phyloP scores from a whole-genome alignment of 2,797 vertebrate species.

The Mormyrus hasselquistii region DNA sequence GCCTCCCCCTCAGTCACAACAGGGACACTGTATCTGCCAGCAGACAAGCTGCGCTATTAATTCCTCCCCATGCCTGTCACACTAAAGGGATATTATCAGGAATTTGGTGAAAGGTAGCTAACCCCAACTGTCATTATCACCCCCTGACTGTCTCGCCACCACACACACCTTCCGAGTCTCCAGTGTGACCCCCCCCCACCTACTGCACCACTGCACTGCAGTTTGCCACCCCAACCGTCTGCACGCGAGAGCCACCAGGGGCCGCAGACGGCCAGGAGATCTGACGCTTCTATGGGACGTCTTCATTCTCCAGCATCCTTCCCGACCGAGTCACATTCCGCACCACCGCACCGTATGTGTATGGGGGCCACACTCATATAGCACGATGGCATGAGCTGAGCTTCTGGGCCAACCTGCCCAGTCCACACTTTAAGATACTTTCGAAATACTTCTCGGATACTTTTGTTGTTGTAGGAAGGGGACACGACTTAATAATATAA shows the following conservation, averaged over 20 bases:
- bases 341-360: neutral
- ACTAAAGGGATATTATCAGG: conserved; percentile 5
- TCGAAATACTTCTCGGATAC: neutral
- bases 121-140: neutral
- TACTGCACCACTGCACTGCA: neutral
- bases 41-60: conserved; percentile 59
- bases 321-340: neutral
- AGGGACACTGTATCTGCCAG: conserved; percentile 59
- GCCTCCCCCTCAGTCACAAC: conserved; percentile 47
- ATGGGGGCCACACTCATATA: neutral
- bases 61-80: neutral
- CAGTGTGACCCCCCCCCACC: neutral
- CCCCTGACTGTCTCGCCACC: neutral
- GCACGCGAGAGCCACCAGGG: neutral
- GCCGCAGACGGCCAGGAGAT: neutral
- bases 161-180: neutral
- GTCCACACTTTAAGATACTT: neutral
- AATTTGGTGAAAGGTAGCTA: neutral
- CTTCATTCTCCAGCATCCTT: neutral
- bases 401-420: neutral
- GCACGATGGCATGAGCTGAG: neutral
- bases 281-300: neutral
- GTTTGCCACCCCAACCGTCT: neutral
- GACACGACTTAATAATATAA: neutral
- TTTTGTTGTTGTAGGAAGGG: neutral